These are phyloP conservation scores for Hartigia nigra DNA, from an alignment of 2,888 invertebrate genomes.

Conservation along the genomic window DNA sequence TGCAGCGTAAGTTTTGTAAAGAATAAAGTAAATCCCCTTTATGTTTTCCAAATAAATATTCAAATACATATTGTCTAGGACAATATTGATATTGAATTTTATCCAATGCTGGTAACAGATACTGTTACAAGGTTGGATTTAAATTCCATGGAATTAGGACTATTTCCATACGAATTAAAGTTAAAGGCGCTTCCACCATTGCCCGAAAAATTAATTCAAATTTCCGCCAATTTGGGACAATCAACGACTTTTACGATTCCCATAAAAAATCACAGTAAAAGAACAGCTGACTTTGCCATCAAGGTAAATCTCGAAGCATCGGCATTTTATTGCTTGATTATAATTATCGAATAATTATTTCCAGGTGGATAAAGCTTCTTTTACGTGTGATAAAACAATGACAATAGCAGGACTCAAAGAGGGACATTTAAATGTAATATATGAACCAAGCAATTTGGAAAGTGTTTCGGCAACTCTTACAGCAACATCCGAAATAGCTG, in stretches of 20 bases:
- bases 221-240: conserved; percentile 40
- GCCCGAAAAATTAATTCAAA: conserved; percentile 38
- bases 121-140: conserved; percentile 31
- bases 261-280: conserved; percentile 37
- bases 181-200: conserved; percentile 38
- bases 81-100: conserved; percentile 37
- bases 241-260: conserved; percentile 34
- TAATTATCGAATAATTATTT: background rate
- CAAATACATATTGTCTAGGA: conserved; percentile 29
- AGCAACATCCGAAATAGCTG: conserved; percentile 41
- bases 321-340: background rate
- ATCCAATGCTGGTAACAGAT: conserved; percentile 42
- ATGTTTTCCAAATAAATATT: background rate
- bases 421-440: conserved; percentile 36
- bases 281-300: conserved; percentile 32
- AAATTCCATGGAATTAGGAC: conserved; percentile 37
- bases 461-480: conserved; percentile 33
- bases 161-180: conserved; percentile 47
- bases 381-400: conserved; percentile 33
- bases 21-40: background rate
- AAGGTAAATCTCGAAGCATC: conserved; percentile 28
- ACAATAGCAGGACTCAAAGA: conserved; percentile 24
- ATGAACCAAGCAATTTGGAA: conserved; percentile 44
- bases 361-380: conserved; percentile 42
- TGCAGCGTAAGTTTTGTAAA: conserved; percentile 29